These are phyloP conservation scores for Echiichthys vipera DNA, from an alignment of 2,797 vertebrate genomes.

Conservation along the genomic window DNA sequence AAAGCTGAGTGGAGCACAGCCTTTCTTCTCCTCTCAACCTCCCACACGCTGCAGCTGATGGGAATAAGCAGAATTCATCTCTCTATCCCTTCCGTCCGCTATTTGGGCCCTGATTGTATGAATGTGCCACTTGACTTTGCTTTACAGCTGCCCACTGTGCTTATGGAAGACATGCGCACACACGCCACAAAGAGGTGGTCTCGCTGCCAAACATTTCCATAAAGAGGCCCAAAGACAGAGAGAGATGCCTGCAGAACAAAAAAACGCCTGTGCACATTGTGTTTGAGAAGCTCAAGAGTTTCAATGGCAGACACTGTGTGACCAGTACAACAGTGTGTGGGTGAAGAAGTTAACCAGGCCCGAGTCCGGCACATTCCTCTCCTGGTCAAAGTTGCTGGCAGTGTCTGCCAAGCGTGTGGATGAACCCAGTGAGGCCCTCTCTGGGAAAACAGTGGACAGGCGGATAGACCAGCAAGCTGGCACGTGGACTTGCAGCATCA, in stretches of 20 bases:
- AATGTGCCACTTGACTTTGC: conserved; percentile 83
- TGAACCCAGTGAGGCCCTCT: conserved; percentile 60
- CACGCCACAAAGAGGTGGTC: conserved; percentile 65
- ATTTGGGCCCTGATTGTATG: conserved; percentile 58
- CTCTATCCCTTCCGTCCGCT: conserved; percentile 62
- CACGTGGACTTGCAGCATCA: conserved; percentile 68
- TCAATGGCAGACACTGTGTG: conserved; percentile 62
- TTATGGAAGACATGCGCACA: conserved; percentile 56
- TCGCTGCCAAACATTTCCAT: conserved; percentile 79
- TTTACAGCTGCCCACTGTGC: conserved; percentile 78
- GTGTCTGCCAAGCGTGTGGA: conserved; percentile 66
- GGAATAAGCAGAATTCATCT: conserved; percentile 76
- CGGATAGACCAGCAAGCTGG: conserved; percentile 53
- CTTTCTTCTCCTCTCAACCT: conserved; percentile 80
- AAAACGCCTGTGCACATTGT: conserved; percentile 70
- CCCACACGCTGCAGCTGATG: conserved; percentile 82
- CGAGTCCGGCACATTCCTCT: conserved; percentile 67
- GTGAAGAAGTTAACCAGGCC: conserved; percentile 76
- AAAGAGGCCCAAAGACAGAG: conserved; percentile 76
- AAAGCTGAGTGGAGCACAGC: conserved; percentile 75
- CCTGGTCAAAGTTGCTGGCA: conserved; percentile 60
- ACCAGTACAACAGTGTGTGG: conserved; percentile 62
- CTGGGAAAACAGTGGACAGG: conserved; percentile 62
- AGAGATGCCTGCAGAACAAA: conserved; percentile 72
- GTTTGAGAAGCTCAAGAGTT: conserved; percentile 73